Evolutionary conservation across 2,797 vertebrate genomes (phyloP).

Genomic region (Emys orbicularis): DNA sequence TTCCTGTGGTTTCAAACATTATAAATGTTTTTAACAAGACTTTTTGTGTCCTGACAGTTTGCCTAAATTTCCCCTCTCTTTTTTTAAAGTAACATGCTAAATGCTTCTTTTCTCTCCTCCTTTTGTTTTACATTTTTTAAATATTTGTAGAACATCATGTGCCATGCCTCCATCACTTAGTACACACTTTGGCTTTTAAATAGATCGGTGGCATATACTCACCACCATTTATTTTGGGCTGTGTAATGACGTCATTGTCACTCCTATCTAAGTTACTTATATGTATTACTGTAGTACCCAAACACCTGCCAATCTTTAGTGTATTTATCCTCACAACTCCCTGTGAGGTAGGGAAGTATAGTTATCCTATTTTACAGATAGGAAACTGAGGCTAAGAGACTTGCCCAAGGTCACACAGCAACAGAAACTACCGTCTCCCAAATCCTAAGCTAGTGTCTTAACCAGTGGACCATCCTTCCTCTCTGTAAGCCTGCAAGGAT

Average conservation of each 20-base stretch:
- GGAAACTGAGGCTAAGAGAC: not conserved
- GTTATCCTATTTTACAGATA: not conserved
- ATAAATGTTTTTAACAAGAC: not conserved
- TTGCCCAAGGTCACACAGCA: not conserved
- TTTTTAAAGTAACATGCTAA: not conserved
- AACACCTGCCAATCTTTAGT: not conserved
- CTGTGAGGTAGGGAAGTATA: not conserved
- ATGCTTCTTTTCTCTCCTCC: not conserved
- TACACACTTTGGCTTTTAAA: not conserved
- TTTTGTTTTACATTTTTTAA: not conserved
- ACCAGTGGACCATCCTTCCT: not conserved
- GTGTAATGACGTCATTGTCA: not conserved
- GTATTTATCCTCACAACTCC: too few relatives aligned
- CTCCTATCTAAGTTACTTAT: not conserved
- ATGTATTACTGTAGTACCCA: not conserved
- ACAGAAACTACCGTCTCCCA: not conserved
- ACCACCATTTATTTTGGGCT: not conserved
- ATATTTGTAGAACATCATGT: not conserved
- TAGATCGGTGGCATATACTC: not conserved
- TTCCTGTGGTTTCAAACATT: not conserved
- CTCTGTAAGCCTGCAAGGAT: not conserved
- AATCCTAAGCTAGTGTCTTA: not conserved
- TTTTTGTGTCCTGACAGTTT: not conserved
- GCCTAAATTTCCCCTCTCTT: not conserved
- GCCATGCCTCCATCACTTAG: not conserved